Base-by-base conservation (phyloP, 2,797 vertebrate genomes). In the Remorina albescens region DNA sequence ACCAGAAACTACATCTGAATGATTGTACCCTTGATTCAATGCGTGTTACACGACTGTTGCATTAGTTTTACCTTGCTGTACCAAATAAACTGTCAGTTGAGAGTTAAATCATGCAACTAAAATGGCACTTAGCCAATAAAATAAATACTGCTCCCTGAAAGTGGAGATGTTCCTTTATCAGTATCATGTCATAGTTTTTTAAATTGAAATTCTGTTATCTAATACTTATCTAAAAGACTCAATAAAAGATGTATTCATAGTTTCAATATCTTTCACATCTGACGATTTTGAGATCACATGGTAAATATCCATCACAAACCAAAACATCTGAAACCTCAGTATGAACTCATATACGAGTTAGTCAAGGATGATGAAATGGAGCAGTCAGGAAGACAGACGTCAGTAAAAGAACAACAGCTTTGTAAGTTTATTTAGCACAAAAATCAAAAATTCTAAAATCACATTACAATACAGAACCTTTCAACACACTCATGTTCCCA, bases 341-440 rank as follows among this genome's bases (percentile, higher is more conserved):
- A 30, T 34, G 7, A n/a, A n/a, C n/a, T n/a, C n/a, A n/a, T n/a
- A n/a, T n/a, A n/a, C n/a, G n/a, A n/a, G n/a, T 21, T 46, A 21
- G 8, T 13, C 2, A 21, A 26, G 5, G 19, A 18, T 49, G 6
- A 41, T 0, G 39, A 58, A 39, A 60, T 9, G 49, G 2, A 25
- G 5, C 12, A 47, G 50, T 4, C 67, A 59, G 71, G n/a, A 62
- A 39, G 8, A 61, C 21, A 49, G 10, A 50, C 16, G 46, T 4
- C 15, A 78, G 28, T 4, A 8, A 62, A 51, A 56, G 16, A 36
- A 30, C 0, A 25, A 55, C 1, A 82, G 16, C 2, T 63, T 73
- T 19, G 2, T 11, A 32, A 0, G 7, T 85, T 88, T 87, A 89
- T 88, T 91, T 80, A 58, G 18, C 49, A 86, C 74, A 34, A 67